Evolutionary conservation across 2,888 invertebrate genomes (phyloP).

Genomic region (Lithosia quadra): DNA sequence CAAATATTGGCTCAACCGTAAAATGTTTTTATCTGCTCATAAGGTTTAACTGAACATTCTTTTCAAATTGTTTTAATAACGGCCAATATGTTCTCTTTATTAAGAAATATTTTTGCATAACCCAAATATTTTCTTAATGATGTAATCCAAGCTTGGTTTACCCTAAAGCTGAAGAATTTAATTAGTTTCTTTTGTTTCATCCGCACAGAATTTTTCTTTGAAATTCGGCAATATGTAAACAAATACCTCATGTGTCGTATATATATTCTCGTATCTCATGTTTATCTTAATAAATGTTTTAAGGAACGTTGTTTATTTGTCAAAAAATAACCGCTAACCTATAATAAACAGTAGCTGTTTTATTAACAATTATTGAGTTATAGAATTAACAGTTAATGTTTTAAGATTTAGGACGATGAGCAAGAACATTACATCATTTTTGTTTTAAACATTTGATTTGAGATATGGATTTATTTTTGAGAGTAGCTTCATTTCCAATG

Average conservation of each 20-base stretch:
- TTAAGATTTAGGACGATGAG: too few species aligned
- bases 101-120: constrained; percentile 39
- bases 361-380: neutral
- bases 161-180: constrained; percentile 43
- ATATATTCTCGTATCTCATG: constrained; percentile 4
- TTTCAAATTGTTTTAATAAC: constrained; percentile 33
- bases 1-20: too few species aligned
- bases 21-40: neutral
- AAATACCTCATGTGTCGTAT: constrained; percentile 11
- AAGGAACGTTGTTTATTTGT: neutral
- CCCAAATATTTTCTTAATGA: constrained; percentile 47
- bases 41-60: constrained; percentile 16
- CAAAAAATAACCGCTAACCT: neutral
- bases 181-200: constrained; percentile 37
- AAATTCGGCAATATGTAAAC: constrained; percentile 17
- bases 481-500: too few species aligned
- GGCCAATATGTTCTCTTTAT: constrained; percentile 39
- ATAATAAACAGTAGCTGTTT: neutral
- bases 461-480: too few species aligned
- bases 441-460: too few species aligned
- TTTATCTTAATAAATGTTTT: neutral
- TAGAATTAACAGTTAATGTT: neutral
- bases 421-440: too few species aligned
- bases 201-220: constrained; percentile 17
- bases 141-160: constrained; percentile 44